Percentiles rank a stretch among this genome's conserved stretches.
These are phyloP conservation scores for Halocynthia roretzi DNA, from an alignment of 23 tunicate genomes.

Conservation along the genomic window DNA sequence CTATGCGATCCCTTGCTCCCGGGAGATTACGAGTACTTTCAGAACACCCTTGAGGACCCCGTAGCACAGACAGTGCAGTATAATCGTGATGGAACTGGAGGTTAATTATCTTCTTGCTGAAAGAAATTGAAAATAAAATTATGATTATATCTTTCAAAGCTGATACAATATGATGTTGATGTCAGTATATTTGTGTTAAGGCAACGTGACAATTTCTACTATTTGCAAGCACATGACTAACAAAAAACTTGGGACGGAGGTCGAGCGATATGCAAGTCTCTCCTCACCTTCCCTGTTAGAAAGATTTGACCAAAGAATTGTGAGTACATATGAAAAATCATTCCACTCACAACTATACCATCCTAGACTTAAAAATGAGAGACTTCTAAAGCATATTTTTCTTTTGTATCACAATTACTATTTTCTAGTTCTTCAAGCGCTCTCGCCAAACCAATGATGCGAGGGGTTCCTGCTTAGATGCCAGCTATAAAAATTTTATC, in stretches of 20 bases:
- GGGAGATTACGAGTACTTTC: slow-evolving; percentile 48
- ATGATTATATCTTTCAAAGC: too few relatives aligned
- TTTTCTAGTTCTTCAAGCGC: slow-evolving; percentile 7
- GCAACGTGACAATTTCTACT: slow-evolving; percentile 30
- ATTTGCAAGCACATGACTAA: slow-evolving; percentile 49
- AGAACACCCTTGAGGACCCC: slow-evolving; percentile 45
- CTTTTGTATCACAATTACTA: background rate
- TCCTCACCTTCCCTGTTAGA: slow-evolving; percentile 13
- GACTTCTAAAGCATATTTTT: too few relatives aligned
- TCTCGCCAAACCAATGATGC: background rate
- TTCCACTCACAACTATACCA: too few relatives aligned
- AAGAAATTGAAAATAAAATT: too few relatives aligned
- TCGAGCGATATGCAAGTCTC: slow-evolving; percentile 36
- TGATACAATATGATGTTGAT: too few relatives aligned
- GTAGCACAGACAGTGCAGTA: slow-evolving; percentile 78
- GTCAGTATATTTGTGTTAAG: background rate
- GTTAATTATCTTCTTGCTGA: too few relatives aligned
- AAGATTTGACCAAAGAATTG: background rate
- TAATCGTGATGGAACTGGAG: slow-evolving; percentile 34
- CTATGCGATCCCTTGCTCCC: slow-evolving; percentile 30
- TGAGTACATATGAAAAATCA: too few relatives aligned
- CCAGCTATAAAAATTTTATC: slow-evolving; percentile 19
- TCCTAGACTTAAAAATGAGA: too few relatives aligned
- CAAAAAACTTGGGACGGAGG: slow-evolving; percentile 27
- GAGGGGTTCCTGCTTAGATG: slow-evolving; percentile 9